phyloP scores from a whole-genome alignment of 2,113 vertebrate species.

The Himantopus leucocephalus region DNA sequence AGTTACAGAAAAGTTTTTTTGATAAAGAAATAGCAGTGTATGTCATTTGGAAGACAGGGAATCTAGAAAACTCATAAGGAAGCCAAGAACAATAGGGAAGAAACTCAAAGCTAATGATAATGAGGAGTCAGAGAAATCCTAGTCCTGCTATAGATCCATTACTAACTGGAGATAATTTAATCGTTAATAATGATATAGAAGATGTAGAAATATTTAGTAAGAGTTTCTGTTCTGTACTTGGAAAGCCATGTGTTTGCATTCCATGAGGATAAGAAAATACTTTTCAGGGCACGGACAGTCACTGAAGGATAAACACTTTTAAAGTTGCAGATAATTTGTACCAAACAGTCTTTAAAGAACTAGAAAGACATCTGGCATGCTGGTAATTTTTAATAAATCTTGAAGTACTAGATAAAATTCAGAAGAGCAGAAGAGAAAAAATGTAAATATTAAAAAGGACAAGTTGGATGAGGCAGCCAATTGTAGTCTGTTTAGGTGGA shows the following conservation, averaged over 20 bases:
- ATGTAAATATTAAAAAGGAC: background rate
- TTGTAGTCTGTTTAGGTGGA: background rate
- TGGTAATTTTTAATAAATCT: background rate
- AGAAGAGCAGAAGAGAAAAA: background rate
- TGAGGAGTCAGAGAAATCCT: background rate
- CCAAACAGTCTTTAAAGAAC: slow-evolving; percentile 13
- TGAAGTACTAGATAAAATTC: background rate
- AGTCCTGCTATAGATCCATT: background rate
- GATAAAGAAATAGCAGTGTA: background rate
- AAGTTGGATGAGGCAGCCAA: background rate
- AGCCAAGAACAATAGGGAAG: background rate
- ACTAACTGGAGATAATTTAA: background rate
- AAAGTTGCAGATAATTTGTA: slow-evolving; percentile 15
- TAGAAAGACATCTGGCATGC: background rate
- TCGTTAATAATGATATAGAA: background rate
- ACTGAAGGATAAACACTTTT: background rate
- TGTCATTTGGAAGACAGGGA: background rate
- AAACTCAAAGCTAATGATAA: background rate
- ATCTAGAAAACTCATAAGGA: background rate
- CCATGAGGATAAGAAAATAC: slow-evolving; percentile 23
- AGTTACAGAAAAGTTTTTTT: background rate
- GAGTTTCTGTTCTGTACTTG: background rate
- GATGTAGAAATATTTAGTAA: background rate
- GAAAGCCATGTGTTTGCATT: slow-evolving; percentile 1
- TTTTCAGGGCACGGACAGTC: background rate